Evolutionary conservation across 2,888 invertebrate species (phyloP), one percentile per base, ranked within the genome.

Genomic region (Myopa tessellatipennis): DNA sequence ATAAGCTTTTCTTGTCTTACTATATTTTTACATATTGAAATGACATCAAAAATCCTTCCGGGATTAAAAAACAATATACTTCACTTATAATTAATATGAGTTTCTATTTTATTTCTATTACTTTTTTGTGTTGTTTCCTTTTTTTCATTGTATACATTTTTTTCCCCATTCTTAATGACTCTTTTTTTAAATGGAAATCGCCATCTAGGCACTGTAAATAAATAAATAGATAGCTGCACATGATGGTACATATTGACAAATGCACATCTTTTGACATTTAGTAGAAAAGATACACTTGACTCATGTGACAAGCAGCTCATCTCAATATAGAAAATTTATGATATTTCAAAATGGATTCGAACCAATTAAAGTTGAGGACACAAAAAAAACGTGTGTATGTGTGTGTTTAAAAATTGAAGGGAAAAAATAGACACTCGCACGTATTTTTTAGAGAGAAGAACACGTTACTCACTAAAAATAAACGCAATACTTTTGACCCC

Each of bases 401-500:
- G 5, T 60, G 6, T 18, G 18, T 18, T 3, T 8, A 60, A 18
- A 60, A 18, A 18, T 26, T 61, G 18, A 61, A 18, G 60, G 12
- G 60, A 18, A 61, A 26, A 61, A 10, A 61, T n/a, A 61, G 26
- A 61, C 26, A 10, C 26, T 26, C 61, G 8, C 3, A 26, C 10
- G 26, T 61, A 18, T 26, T n/a, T 26, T 26, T 26, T 10, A 18
- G 26, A 26, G 26, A 6, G n/a, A 18, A 7, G 26, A 65, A 65
- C 36, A 34, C 10, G 34, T 63, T 34, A 65, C 6, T 55, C 50
- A 68, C 72, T 72, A 72, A 60, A 72, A 74, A 74, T 63, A 74
- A 74, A 65, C 38, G 38, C 40, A 74, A 74, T 4, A 34, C 45
- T 74, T 63, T 40, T 74, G 65, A 74, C 74, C 74, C 74, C 74